phyloP scores from a whole-genome alignment of 2,888 invertebrate species.

The Anoncus sp. region DNA sequence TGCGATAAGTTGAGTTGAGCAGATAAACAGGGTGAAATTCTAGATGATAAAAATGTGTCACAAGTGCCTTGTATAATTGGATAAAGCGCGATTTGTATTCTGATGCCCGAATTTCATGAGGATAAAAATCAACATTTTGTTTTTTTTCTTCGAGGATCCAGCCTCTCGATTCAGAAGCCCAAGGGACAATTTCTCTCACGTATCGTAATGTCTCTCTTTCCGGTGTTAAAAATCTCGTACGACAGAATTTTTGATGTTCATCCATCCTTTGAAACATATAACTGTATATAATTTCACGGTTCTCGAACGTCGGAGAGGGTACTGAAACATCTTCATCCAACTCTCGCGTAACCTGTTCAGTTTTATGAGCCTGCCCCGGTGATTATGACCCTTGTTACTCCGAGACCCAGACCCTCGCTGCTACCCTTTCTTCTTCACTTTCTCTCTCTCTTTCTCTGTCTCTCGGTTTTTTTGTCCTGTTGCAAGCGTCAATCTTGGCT shows the following conservation, averaged over 20 bases:
- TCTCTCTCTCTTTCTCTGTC: constrained; percentile 18
- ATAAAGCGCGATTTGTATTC: too few species aligned
- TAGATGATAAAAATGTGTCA: too few species aligned
- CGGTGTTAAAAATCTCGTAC: constrained; percentile 36
- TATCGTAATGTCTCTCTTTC: constrained; percentile 39
- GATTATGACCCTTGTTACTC: constrained; percentile 59
- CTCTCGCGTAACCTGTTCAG: constrained; percentile 53
- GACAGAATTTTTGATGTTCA: constrained; percentile 34
- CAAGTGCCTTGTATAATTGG: too few species aligned
- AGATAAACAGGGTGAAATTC: too few species aligned
- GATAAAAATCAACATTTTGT: too few species aligned
- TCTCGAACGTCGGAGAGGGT: constrained; percentile 22
- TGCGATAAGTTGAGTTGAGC: too few species aligned
- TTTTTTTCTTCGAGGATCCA: neutral
- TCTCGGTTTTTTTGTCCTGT: neutral
- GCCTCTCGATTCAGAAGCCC: constrained; percentile 24
- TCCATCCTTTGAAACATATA: constrained; percentile 14
- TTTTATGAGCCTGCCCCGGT: constrained; percentile 60
- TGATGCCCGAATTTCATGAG: too few species aligned
- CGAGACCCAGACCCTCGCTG: constrained; percentile 18
- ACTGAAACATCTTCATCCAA: constrained; percentile 24
- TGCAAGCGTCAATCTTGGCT: constrained; percentile 44
- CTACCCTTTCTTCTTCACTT: constrained; percentile 57
- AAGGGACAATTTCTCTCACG: constrained; percentile 30
- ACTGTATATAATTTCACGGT: constrained; percentile 25